Evolutionary conservation across 1,140 invertebrate species (phyloP).

Genomic region (Bombus difficillimus): DNA sequence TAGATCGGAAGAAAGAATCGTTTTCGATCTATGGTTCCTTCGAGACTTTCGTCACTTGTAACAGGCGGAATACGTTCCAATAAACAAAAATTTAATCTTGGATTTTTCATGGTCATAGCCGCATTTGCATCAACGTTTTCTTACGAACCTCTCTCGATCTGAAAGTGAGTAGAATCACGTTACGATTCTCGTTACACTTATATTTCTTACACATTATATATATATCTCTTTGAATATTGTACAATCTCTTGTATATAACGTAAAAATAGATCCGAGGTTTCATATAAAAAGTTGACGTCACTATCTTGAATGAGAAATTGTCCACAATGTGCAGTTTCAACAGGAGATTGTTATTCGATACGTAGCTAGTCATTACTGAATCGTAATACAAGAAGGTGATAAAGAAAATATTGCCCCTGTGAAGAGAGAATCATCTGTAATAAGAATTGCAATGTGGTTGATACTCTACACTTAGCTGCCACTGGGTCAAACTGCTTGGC

Average conservation of each 20-base stretch:
- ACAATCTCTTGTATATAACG: background rate
- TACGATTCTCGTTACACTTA: no score
- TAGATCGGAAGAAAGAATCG: no score
- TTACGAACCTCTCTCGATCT: no score
- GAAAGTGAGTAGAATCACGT: no score
- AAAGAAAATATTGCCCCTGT: background rate
- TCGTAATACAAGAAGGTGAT: background rate
- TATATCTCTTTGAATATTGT: no score
- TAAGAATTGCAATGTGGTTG: slow-evolving; percentile 9
- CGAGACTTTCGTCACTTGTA: no score
- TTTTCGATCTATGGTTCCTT: no score
- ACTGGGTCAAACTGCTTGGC: slow-evolving; percentile 15
- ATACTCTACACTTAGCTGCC: background rate
- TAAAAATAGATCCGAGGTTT: background rate
- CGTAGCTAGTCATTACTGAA: background rate
- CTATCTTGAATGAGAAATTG: background rate
- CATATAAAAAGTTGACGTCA: background rate
- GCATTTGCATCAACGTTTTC: no score
- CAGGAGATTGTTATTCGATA: background rate
- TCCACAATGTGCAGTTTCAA: background rate
- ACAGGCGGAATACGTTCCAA: no score
- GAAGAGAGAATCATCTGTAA: background rate
- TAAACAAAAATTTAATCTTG: no score
- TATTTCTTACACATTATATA: no score
- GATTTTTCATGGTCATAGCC: no score